Conservation (phyloP, 2,113 vertebrate genomes). For the Garra rufa region DNA sequence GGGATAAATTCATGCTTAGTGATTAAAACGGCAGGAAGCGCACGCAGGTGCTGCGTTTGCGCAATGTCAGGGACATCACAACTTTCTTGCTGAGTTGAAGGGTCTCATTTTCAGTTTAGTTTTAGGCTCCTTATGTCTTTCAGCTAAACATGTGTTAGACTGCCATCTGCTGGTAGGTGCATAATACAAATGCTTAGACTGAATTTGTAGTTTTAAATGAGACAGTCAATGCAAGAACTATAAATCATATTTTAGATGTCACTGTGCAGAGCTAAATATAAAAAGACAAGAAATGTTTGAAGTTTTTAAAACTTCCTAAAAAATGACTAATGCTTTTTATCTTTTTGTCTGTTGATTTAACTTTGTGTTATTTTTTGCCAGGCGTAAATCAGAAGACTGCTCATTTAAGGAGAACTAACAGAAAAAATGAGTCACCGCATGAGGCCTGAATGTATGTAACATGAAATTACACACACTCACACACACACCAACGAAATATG, state of each 20-base stretch:
- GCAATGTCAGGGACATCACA: constrained; percentile 3
- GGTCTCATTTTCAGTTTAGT: not conserved
- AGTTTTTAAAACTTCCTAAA: not conserved
- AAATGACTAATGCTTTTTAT: not conserved
- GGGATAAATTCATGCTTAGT: constrained; percentile 25
- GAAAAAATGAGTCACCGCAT: constrained; percentile 35
- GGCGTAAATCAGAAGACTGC: constrained; percentile 18
- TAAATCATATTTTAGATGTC: not conserved
- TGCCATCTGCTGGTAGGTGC: constrained; percentile 52
- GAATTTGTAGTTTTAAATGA: not conserved
- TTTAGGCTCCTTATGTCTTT: not conserved
- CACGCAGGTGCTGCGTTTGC: constrained; percentile 22
- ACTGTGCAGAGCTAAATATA: not conserved
- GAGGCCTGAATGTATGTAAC: not conserved
- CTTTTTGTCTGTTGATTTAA: not conserved
- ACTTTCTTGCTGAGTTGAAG: not conserved
- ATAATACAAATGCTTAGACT: not conserved
- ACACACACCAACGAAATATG: constrained; percentile 13
- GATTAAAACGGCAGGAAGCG: constrained; percentile 15
- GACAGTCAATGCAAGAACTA: not conserved
- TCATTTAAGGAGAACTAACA: constrained; percentile 35
- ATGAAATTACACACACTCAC: constrained; percentile 21
- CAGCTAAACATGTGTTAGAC: constrained; percentile 25
- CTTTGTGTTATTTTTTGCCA: constrained; percentile 26
- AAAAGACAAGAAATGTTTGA: not conserved